These are phyloP conservation scores for Drosophila infuscata DNA, from an alignment of 2,888 invertebrate species.

Conservation along the genomic window DNA sequence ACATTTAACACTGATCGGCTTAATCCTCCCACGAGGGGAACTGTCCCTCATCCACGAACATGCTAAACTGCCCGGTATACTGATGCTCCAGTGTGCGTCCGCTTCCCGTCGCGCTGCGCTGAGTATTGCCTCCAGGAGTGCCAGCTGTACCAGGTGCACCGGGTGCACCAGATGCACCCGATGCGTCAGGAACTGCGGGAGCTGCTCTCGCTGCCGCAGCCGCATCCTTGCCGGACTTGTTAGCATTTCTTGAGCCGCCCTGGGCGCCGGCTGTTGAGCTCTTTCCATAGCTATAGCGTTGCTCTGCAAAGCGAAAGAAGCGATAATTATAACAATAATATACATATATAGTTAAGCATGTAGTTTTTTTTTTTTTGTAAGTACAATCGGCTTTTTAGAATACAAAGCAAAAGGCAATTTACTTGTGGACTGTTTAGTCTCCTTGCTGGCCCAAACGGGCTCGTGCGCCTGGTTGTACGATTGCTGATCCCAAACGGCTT, in stretches of 20 bases:
- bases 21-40: constrained; percentile 90
- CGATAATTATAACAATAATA: background rate
- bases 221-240: constrained; percentile 67
- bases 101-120: constrained; percentile 61
- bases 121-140: constrained; percentile 18
- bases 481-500: constrained; percentile 85
- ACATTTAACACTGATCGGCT: constrained; percentile 59
- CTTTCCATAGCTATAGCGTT: constrained; percentile 81
- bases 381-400: background rate
- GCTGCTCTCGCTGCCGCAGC: constrained; percentile 17
- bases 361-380: background rate
- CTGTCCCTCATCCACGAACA: constrained; percentile 87
- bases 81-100: constrained; percentile 60
- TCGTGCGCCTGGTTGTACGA: constrained; percentile 82
- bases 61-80: constrained; percentile 83
- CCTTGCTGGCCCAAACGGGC: constrained; percentile 83
- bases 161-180: background rate
- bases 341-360: background rate
- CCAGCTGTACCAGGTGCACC: background rate
- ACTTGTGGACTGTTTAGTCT: constrained; percentile 78
- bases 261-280: constrained; percentile 70
- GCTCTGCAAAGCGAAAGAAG: constrained; percentile 55
- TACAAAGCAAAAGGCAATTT: constrained; percentile 23
- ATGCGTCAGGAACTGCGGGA: constrained; percentile 4
- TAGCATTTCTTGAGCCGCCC: constrained; percentile 78